Percentiles rank a stretch among this genome's conserved stretches.
phyloP scores from a whole-genome alignment of 1,140 invertebrate species.

The Euwallacea fornicatus region DNA sequence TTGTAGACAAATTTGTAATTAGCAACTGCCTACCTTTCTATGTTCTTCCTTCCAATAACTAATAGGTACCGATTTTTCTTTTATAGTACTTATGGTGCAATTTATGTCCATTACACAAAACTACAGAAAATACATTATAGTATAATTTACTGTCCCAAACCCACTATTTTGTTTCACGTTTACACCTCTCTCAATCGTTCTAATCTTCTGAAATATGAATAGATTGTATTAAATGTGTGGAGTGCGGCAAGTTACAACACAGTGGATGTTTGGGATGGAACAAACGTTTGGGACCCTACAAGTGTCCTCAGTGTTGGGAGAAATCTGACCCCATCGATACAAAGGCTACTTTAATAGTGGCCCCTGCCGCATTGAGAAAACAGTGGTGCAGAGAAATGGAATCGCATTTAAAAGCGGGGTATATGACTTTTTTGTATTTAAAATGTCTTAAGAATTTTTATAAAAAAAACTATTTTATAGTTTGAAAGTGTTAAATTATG shows the following conservation, averaged over 20 bases:
- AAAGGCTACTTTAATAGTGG: constrained; percentile 73
- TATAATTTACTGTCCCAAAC: not conserved
- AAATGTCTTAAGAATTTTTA: not conserved
- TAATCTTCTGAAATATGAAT: not conserved
- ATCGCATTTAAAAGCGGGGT: constrained; percentile 62
- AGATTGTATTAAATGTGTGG: constrained; percentile 55
- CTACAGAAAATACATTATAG: not conserved
- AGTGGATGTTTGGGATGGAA: constrained; percentile 61
- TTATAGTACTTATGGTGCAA: not conserved
- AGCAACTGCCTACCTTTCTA: no score
- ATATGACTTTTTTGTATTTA: constrained; percentile 1
- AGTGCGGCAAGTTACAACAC: constrained; percentile 65
- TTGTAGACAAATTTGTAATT: no score
- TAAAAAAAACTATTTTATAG: constrained; percentile 11
- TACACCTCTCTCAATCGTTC: not conserved
- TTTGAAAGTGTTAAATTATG: constrained; percentile 63
- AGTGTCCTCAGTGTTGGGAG: constrained; percentile 68
- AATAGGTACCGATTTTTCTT: not conserved
- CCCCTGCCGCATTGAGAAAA: constrained; percentile 66
- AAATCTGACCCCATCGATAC: constrained; percentile 57
- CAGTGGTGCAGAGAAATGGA: constrained; percentile 78
- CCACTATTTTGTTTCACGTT: not conserved
- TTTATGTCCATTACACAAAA: not conserved
- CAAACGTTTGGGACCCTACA: constrained; percentile 54
- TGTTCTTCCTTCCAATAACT: not conserved